Conservation (phyloP, 2,113 vertebrate species). For the Pelobates fuscus region DNA sequence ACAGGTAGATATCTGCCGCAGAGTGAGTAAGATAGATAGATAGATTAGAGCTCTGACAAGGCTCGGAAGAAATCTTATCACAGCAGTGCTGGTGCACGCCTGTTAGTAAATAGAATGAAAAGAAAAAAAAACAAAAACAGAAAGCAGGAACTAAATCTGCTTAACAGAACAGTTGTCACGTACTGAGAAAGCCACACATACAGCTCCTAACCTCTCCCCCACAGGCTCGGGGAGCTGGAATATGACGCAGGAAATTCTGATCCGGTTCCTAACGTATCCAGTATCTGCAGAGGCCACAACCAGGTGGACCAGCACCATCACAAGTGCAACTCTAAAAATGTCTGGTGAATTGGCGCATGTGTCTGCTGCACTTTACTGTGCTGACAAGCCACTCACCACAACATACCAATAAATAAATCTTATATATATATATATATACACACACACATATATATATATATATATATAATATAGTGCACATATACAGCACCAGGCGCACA, state of each 20-base stretch:
- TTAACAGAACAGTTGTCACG: background rate
- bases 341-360: constrained; percentile 19
- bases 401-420: background rate
- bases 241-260: constrained; percentile 1
- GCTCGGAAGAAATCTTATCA: too few species aligned
- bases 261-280: background rate
- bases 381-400: background rate
- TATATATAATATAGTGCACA: background rate
- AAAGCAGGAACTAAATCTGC: background rate
- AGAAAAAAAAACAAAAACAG: background rate
- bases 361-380: background rate
- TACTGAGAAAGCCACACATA: background rate
- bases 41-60: too few species aligned
- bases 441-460: background rate
- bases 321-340: background rate
- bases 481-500: background rate
- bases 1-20: too few species aligned
- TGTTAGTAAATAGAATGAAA: background rate
- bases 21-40: too few species aligned
- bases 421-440: background rate
- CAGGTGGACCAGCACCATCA: background rate
- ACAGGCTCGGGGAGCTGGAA: background rate
- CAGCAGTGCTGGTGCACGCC: background rate
- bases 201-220: background rate
- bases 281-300: constrained; percentile 29